Evolutionary conservation across 2,797 vertebrate genomes (phyloP).

Genomic region (Eutrigla gurnardus): DNA sequence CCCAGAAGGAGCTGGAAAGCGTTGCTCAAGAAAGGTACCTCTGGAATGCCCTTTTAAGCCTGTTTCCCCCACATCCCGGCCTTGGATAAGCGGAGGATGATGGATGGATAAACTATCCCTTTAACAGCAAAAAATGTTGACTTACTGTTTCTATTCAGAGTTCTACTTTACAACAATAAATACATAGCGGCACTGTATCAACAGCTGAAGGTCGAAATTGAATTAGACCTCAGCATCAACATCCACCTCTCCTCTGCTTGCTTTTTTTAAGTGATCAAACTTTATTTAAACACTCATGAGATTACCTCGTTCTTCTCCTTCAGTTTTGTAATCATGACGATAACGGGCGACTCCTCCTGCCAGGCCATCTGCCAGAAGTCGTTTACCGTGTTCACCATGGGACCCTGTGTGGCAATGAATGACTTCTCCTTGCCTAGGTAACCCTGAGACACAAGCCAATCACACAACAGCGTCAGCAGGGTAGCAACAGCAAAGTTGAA

Average conservation of each 20-base stretch:
- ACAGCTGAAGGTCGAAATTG: neutral
- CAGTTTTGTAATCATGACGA: conserved; percentile 99
- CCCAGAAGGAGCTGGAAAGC: too few species aligned
- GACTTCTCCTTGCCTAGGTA: conserved; percentile 89
- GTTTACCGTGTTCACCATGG: conserved; percentile 98
- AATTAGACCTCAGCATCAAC: neutral
- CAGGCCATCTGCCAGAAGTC: conserved; percentile 99
- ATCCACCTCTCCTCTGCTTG: neutral
- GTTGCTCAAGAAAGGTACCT: too few species aligned
- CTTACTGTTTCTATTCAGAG: too few species aligned
- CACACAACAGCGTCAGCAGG: conserved; percentile 18
- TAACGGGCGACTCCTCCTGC: conserved; percentile 94
- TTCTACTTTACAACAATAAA: too few species aligned
- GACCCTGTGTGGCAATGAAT: conserved; percentile 96
- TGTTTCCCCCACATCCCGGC: too few species aligned
- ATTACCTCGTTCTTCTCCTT: conserved; percentile 98
- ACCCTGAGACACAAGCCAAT: conserved; percentile 82
- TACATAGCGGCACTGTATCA: too few species aligned
- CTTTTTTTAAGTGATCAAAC: too few species aligned
- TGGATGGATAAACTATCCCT: too few species aligned
- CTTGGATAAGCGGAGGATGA: too few species aligned
- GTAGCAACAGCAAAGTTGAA: neutral
- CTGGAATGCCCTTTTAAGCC: too few species aligned
- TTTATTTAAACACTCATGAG: too few species aligned
- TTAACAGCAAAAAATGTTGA: too few species aligned